Percentiles rank a stretch among this genome's conserved stretches.
phyloP scores from a whole-genome alignment of 2,888 invertebrate species.

The Xiphydria camelus region DNA sequence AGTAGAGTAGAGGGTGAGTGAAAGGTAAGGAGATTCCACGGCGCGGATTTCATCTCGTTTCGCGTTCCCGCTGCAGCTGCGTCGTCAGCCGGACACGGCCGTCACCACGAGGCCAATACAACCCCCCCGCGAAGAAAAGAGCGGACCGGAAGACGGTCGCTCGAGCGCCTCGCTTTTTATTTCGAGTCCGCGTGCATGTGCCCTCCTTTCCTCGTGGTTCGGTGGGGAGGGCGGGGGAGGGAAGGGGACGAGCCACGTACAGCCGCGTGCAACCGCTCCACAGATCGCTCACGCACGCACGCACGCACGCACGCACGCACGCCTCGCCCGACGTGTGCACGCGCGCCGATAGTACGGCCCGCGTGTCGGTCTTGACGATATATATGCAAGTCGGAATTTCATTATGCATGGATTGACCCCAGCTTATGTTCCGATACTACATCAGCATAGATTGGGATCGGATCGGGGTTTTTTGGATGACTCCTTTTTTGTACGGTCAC shows the following conservation, averaged over 20 bases:
- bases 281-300: neutral
- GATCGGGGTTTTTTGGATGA: constrained; percentile 32
- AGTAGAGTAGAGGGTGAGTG: too few species aligned
- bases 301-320: too few species aligned
- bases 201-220: constrained; percentile 2
- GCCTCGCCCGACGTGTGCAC: too few species aligned
- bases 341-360: too few species aligned
- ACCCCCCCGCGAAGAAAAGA: too few species aligned
- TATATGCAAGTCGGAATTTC: constrained; percentile 29
- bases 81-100: too few species aligned
- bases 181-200: constrained; percentile 1
- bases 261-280: neutral
- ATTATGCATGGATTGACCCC: constrained; percentile 45
- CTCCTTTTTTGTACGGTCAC: constrained; percentile 28
- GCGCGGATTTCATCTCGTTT: too few species aligned
- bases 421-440: constrained; percentile 35
- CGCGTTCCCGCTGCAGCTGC: too few species aligned
- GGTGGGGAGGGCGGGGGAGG: neutral
- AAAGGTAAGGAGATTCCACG: too few species aligned
- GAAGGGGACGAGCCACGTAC: neutral
- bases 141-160: too few species aligned
- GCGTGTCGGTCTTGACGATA: constrained; percentile 11
- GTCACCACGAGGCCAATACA: too few species aligned
- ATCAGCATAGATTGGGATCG: constrained; percentile 45
- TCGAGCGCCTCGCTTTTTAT: neutral